Conservation (phyloP, 1,140 invertebrate genomes). For the Aradophagus sp. region DNA sequence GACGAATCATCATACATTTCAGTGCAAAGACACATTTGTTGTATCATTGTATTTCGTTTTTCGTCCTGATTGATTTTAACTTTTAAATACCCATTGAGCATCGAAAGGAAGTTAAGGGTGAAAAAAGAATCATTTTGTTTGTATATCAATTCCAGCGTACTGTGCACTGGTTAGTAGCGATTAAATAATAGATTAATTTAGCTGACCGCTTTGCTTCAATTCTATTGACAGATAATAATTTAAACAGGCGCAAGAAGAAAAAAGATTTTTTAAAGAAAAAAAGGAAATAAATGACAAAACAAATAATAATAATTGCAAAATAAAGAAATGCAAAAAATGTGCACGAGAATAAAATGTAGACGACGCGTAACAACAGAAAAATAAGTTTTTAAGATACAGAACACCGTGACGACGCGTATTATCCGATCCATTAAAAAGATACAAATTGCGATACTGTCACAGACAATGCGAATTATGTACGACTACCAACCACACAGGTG, state of each 20-base stretch:
- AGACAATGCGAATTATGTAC: slow-evolving; percentile 64
- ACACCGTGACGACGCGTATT: slow-evolving; percentile 60
- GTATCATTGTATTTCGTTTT: slow-evolving; percentile 29
- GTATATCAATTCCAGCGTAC: slow-evolving; percentile 51
- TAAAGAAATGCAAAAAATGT: slow-evolving; percentile 29
- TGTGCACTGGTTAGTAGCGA: slow-evolving; percentile 59
- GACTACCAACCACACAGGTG: slow-evolving; percentile 64
- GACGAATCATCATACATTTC: slow-evolving; percentile 43
- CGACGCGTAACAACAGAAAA: slow-evolving; percentile 40
- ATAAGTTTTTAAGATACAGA: slow-evolving; percentile 47
- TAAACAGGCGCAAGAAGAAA: slow-evolving; percentile 24
- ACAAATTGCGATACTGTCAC: slow-evolving; percentile 54
- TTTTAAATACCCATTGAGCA: slow-evolving; percentile 12
- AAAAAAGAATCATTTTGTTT: slow-evolving; percentile 20
- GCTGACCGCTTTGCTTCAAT: slow-evolving; percentile 59
- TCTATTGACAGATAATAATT: slow-evolving; percentile 54
- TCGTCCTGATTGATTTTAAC: slow-evolving; percentile 25
- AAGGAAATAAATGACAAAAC: not conserved
- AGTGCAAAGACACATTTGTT: slow-evolving; percentile 27
- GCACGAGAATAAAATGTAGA: slow-evolving; percentile 57
- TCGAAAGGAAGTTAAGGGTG: too few relatives aligned
- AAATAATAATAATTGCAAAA: too few relatives aligned
- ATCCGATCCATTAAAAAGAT: slow-evolving; percentile 67
- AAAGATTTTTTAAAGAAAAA: too few relatives aligned
- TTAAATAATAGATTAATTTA: slow-evolving; percentile 58